Evolutionary conservation across 2,888 invertebrate genomes (phyloP).

Genomic region (Amblyjoppa fuscipennis): DNA sequence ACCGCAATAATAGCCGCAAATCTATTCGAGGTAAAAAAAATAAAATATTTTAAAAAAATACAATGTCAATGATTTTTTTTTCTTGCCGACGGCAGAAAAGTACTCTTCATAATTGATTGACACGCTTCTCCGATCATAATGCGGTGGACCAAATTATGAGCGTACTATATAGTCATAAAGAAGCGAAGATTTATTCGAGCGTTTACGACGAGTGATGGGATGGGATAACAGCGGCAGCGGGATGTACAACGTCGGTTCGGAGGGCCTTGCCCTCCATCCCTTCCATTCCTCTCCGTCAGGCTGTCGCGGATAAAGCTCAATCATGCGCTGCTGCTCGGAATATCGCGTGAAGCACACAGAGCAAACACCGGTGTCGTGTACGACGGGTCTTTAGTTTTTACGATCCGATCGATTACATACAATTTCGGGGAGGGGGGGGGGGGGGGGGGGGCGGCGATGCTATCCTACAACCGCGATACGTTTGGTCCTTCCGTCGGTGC

Average conservation of each 20-base stretch:
- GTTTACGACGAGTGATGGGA: constrained; percentile 62
- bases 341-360: constrained; percentile 41
- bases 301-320: constrained; percentile 49
- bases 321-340: constrained; percentile 40
- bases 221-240: constrained; percentile 48
- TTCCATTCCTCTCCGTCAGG: background rate
- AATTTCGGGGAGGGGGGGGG: too few relatives aligned
- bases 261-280: constrained; percentile 20
- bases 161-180: constrained; percentile 34
- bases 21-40: too few relatives aligned
- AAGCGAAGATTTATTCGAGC: constrained; percentile 55
- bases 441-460: constrained; percentile 10
- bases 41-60: too few relatives aligned
- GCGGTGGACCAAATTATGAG: background rate
- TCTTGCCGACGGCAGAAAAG: background rate
- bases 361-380: constrained; percentile 56
- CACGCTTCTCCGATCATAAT: constrained; percentile 12
- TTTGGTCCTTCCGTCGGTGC: constrained; percentile 16
- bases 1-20: too few relatives aligned
- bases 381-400: constrained; percentile 68
- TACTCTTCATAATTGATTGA: constrained; percentile 15
- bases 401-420: constrained; percentile 68
- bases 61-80: background rate
- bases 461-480: constrained; percentile 63
- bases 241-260: constrained; percentile 39